These are phyloP conservation scores for Hemiprocne comata DNA, from an alignment of 2,113 vertebrate genomes.

Conservation along the genomic window DNA sequence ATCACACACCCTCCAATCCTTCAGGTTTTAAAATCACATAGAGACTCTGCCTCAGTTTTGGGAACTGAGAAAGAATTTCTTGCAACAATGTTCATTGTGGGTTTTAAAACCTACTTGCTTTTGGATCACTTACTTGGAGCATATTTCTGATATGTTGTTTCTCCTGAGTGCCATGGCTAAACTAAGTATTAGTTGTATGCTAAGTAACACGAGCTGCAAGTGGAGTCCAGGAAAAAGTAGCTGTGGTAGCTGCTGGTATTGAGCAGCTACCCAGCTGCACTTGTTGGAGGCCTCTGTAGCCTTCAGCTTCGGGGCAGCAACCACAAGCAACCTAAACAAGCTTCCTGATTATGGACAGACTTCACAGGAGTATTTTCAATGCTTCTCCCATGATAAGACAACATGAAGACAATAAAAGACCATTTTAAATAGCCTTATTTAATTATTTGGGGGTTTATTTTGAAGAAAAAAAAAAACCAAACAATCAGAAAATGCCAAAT, in stretches of 20 bases:
- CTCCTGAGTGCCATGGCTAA: neutral
- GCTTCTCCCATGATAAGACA: neutral
- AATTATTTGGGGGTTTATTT: neutral
- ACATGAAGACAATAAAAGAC: neutral
- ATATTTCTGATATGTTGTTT: neutral
- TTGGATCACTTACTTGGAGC: neutral
- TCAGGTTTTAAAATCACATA: neutral
- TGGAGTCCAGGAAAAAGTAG: neutral
- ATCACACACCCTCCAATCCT: neutral
- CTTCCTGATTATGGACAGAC: neutral
- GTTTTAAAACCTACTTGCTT: neutral
- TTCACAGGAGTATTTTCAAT: neutral
- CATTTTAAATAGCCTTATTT: neutral
- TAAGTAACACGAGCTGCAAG: neutral
- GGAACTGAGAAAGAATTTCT: neutral
- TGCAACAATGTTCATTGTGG: neutral
- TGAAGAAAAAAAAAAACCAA: rapidly evolving
- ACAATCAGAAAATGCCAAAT: neutral
- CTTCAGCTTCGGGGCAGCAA: neutral
- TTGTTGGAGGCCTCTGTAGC: neutral
- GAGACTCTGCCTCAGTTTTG: neutral
- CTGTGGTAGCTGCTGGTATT: neutral
- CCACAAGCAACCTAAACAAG: neutral
- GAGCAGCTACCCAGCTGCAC: neutral
- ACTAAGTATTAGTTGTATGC: neutral